Base-by-base conservation (phyloP, 2,888 invertebrate species). In the Drosophila longiperda region DNA sequence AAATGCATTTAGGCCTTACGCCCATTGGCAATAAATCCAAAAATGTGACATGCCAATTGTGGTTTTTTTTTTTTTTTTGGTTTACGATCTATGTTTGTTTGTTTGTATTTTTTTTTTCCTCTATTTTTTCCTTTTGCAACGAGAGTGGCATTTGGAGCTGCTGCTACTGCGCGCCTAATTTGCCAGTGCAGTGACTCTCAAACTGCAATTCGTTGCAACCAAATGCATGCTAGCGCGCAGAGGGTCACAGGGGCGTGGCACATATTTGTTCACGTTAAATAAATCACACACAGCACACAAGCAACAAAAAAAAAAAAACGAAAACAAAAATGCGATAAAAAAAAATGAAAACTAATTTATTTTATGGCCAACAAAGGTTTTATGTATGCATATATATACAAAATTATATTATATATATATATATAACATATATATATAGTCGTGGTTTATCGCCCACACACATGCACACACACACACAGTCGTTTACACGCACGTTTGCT, bases 401-500 rank as follows among this genome's bases (percentile, higher is more conserved):
- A 29, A 29, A 29, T 29, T 11, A 6, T 42, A 11, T 42, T 36
- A 36, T 59, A n/a, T 36, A 17, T 63, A 12, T 59, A 32, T 52
- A 29, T 32, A n/a, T 15, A 36, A 36, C 15, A 36, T 15, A 26
- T 48, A 58, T 61, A 34, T 58, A 55, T 61, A 33, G 40, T 29
- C 15, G 48, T n/a, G 20, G 36, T 36, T 78, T 66, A 60, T 73
- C 59, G 48, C 54, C 36, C 34, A 12, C 36, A 34, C 40, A 54
- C 42, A 33, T 26, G 3, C 33, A n/a, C 52, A 53, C 23, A 45
- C 42, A 29, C 15, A 54, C 23, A 40, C 42, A 23, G 23, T 8
- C 23, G 23, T 45, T 45, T 45, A 45, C 42, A 59, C 75, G 75
- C 79, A 77, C 79, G 69, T 65, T 67, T 40, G 58, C 45, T 15